Conservation (phyloP, 2,888 invertebrate genomes). For the Morpho deidamia region DNA sequence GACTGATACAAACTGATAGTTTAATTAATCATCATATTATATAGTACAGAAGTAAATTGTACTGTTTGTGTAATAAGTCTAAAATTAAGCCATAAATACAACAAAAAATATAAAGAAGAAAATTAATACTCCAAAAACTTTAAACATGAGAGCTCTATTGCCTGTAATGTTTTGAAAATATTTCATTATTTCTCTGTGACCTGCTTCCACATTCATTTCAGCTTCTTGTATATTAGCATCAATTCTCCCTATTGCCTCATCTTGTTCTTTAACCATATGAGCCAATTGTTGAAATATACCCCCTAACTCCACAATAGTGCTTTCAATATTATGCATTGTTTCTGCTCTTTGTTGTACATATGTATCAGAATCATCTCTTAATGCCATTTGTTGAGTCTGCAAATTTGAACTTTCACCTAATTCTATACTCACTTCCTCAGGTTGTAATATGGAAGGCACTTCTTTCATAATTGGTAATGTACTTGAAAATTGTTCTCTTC, state of each 20-base stretch:
- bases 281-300: conserved; percentile 97
- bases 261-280: conserved; percentile 98
- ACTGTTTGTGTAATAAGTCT: not conserved
- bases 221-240: conserved; percentile 98
- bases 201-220: conserved; percentile 97
- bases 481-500: conserved; percentile 91
- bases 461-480: conserved; percentile 66
- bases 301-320: conserved; percentile 99
- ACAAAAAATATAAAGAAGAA: conserved; percentile 99
- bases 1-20: no score
- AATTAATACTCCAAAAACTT: conserved; percentile 98
- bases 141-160: conserved; percentile 99
- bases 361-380: conserved; percentile 92
- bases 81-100: conserved; percentile 90
- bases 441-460: conserved; percentile 70
- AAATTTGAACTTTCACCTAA: conserved; percentile 81
- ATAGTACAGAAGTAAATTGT: not conserved
- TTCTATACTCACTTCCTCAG: conserved; percentile 91
- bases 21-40: not conserved
- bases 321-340: conserved; percentile 99
- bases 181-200: conserved; percentile 97
- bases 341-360: conserved; percentile 96
- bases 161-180: conserved; percentile 98
- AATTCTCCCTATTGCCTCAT: conserved; percentile 98
- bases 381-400: conserved; percentile 82